Base-by-base conservation (phyloP, 2,797 vertebrate species). In the Acanthornis magna region DNA sequence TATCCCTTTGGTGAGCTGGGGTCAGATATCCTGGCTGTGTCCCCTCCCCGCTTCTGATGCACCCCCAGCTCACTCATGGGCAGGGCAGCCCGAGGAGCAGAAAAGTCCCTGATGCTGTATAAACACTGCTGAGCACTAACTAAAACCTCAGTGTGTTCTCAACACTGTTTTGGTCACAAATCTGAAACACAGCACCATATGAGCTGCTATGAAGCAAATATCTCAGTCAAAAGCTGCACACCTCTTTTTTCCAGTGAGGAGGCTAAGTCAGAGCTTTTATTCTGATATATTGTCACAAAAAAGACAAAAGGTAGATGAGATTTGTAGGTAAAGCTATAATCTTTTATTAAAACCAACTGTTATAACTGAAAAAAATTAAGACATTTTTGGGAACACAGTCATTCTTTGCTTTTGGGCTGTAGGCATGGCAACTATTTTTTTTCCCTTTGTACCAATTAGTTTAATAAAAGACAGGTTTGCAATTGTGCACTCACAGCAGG, bases 161-260 rank as follows among this genome's bases (percentile, higher is more conserved):
- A 23, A 10, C 21, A 8, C 16, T 45, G 2, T 30, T 89, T 68
- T 54, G 43, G n/a, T 82, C 51, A 85, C 21, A 66, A 73, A 73
- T 32, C 23, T 1, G 2, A 82, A 76, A 30, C 30, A 25, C 3
- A 36, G n/a, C 22, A 29, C 17, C 0, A 1, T 11, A 9, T 3
- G 13, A 74, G n/a, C 9, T 88, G 25, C 60, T 47, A 5, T 25
- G 42, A 85, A 58, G 19, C 30, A 90, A 76, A 47, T 68, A 30
- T 67, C 19, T 55, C 25, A 66, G 43, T 22, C 55, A 15, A 77
- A 83, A 80, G 19, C 21, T 55, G 25, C 79, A 15, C 6, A 70
- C 17, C 10, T 79, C 47, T 74, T 67, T 29, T 57, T 80, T 85
- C 34, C 29, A 54, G 21, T 40, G 34, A 71, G 42, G 13, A 85